Percentiles rank a stretch among this genome's conserved stretches.
These are phyloP conservation scores for Entomobrya multifasciata DNA, from an alignment of 2,888 invertebrate species.

Conservation along the genomic window DNA sequence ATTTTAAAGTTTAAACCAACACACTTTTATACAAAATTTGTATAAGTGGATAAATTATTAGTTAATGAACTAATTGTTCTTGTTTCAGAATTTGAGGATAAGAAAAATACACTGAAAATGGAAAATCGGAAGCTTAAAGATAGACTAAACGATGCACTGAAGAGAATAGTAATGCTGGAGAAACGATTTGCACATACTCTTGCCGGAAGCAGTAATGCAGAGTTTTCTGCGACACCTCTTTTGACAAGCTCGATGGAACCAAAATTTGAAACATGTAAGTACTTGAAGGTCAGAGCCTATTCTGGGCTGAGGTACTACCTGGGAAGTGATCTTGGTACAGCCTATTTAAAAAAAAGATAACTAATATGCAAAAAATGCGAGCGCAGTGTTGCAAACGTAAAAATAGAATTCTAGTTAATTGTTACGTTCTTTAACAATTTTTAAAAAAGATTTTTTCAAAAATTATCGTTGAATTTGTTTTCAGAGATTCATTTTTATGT, in stretches of 20 bases:
- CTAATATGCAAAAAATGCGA: too few relatives aligned
- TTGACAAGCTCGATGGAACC: neutral
- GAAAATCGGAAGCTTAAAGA: conserved; percentile 76
- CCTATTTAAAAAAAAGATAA: too few relatives aligned
- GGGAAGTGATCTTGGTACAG: too few relatives aligned
- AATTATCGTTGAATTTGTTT: too few relatives aligned
- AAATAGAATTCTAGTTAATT: too few relatives aligned
- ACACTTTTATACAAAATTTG: neutral
- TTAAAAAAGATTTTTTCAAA: too few relatives aligned
- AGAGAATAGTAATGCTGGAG: conserved; percentile 48
- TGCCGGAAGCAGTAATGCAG: neutral
- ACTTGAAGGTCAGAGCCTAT: too few relatives aligned
- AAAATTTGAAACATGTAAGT: conserved; percentile 53
- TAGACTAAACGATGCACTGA: conserved; percentile 70
- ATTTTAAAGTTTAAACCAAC: neutral
- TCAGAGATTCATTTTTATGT: too few relatives aligned
- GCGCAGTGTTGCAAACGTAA: too few relatives aligned
- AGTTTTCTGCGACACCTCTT: neutral
- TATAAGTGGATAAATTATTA: too few relatives aligned
- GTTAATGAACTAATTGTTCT: neutral
- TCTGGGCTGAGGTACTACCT: too few relatives aligned
- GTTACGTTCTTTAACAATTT: too few relatives aligned
- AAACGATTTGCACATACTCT: conserved; percentile 6
- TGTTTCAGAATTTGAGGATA: conserved; percentile 70
- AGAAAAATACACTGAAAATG: conserved; percentile 65